phyloP scores from a whole-genome alignment of 1,140 invertebrate species.

The Heliconius eleuchia region DNA sequence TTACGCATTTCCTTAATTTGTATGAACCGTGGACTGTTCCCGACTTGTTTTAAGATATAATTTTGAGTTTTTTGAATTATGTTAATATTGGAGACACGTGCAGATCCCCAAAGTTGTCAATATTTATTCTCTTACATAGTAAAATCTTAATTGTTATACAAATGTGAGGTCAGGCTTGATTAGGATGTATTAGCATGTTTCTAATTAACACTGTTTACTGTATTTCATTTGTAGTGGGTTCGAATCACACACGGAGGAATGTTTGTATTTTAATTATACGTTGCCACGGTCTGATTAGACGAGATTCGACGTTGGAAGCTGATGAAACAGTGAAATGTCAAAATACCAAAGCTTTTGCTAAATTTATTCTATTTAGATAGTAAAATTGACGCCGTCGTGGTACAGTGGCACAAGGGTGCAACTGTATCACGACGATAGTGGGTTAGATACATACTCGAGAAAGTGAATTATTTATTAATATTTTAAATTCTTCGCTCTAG shows the following conservation, averaged over 20 bases:
- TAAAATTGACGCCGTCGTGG: neutral
- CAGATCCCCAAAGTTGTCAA: too few species aligned
- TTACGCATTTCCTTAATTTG: too few species aligned
- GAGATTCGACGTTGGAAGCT: neutral
- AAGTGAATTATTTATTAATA: too few species aligned
- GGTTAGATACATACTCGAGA: too few species aligned
- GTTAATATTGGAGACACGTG: too few species aligned
- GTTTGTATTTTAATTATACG: constrained; percentile 7
- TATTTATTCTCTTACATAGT: too few species aligned
- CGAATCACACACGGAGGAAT: neutral
- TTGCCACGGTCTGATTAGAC: neutral
- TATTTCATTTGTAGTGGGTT: neutral
- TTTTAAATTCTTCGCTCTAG: too few species aligned
- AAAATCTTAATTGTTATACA: neutral
- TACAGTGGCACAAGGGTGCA: too few species aligned
- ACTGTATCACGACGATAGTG: too few species aligned
- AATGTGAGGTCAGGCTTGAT: neutral
- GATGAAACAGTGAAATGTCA: neutral
- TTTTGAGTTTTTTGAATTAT: too few species aligned
- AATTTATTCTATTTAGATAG: neutral
- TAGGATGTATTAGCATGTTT: neutral
- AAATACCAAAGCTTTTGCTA: neutral
- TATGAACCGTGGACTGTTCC: too few species aligned
- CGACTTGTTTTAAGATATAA: too few species aligned
- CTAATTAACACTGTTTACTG: neutral